Base-by-base conservation (phyloP, 1,140 invertebrate species). In the Ephestia elutella region DNA sequence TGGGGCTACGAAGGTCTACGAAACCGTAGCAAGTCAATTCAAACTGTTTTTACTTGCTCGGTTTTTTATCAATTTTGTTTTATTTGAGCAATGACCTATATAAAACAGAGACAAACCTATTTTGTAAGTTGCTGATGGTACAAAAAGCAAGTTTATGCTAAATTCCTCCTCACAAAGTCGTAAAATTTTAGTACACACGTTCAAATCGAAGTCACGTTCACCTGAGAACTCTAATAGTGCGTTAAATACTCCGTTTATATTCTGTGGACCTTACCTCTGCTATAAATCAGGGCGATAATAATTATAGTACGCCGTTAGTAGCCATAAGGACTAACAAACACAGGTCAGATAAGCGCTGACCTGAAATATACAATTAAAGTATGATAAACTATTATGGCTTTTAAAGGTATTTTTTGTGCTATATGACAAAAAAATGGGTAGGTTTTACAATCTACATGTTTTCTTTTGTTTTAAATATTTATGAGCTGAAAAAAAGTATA, bases 261-360 rank as follows among this genome's bases (percentile, higher is more conserved):
- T 84, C 78, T 86, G 79, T 74, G 48, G 70, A 76, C 80, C 65
- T 67, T 84, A 76, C 76, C 38, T 57, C 55, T 25, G 59, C 71
- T 63, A 75, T 84, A 84, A 84, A 84, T 86, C 81, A 84, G 65
- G 55, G 68, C 73, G 73, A 82, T 86, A 82, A 82, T 84, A 84
- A 86, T 86, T 81, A 80, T 77, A 82, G 68, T 59, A 53, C 66
- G 59, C 74, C 70, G 78, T 83, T 80, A 77, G 78, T 71, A 74
- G 70, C 71, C 68, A 74, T 73, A 76, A 73, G 71, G 68, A 59
- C 57, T 58, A 65, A 63, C 65, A 71, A 75, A 73, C 66, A 67
- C 65, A 63, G 64, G 59, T 66, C 65, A 63, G 66, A 72, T 74
- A 72, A 59, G 62, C 48, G 17, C 18, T 44, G 38, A 56, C 38